Base-by-base conservation (phyloP, 2,888 invertebrate genomes). In the Agrilus mali region DNA sequence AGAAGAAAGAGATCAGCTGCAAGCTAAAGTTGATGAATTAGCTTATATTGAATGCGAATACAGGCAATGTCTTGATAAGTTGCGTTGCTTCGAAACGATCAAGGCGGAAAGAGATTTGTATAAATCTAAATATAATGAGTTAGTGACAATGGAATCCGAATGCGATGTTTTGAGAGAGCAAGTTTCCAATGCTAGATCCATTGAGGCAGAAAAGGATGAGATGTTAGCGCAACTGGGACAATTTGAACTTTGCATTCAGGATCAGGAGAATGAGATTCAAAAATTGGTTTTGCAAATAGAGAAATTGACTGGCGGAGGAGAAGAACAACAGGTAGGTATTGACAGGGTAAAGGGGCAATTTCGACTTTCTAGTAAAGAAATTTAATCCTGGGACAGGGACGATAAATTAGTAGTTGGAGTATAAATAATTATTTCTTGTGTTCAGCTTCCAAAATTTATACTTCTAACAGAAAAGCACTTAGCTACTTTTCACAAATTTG, bases 251-350 rank as follows among this genome's bases (percentile, higher is more conserved):
- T 69, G 69, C 57, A 63, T 71, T n/a, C 69, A 72, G 59, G 74
- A 75, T 47, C 72, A 73, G 60, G 73, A 71, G 41, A 68, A 72
- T 52, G 75, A 75, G 64, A 74, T 75, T 33, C 72, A 67, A 59
- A 67, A 68, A 54, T 60, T 76, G 45, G 67, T 71, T 0, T 48
- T 59, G 41, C 73, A 76, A 60, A 69, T 75, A 38, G 72, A 74
- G 52, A 62, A 61, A 48, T 56, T 75, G 44, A 64, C 63, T n/a
- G 48, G 56, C 45, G 57, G 58, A 20, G 50, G 59, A 32, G 63
- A 64, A 40, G 54, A 60, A 20, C 59, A 65, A 49, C 60, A 63
- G 58, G 63, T 63, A 63, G 58, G 63, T 63, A 58, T 51, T 33
- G 10, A 10, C 2, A 27, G 27, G 8, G 27, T 27, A 2, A 10